Evolutionary conservation across 2,113 vertebrate genomes (phyloP), one percentile per base, ranked within the genome.

Genomic region (Ophiodon elongatus): DNA sequence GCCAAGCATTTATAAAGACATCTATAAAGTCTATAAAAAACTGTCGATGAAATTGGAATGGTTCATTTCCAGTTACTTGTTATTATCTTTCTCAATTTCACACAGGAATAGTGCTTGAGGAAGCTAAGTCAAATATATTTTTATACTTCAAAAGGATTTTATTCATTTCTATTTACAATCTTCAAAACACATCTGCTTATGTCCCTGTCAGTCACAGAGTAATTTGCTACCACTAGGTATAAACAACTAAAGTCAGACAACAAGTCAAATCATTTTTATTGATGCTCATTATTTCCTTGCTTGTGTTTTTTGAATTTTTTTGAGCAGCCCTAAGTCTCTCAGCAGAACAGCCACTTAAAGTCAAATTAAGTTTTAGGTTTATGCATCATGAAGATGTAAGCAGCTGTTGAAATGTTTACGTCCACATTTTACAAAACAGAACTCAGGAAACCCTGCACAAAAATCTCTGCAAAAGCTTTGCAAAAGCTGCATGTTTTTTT

Each of bases 51-150:
- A 68, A 75, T 31, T 47, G 21, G 39, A 64, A 63, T 33, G 43
- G 35, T 81, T 71, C 41, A 83, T 73, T 80, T 80, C 52, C 57
- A 54, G 56, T 59, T 52, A 68, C n/a, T 76, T 31, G 41, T n/a
- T 15, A 50, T 15, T 57, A 65, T 75, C 14, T 62, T 43, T 59
- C 17, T 62, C 29, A 41, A 50, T 82, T 78, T 75, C 35, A 76
- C 52, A 79, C 54, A 74, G 41, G 15, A 31, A 71, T 9, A 75
- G 27, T 54, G 50, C 57, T 8, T 2, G 31, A 9, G 63, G 10
- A 52, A 68, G 54, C 11, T 33, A 75, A 10, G 68, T 72, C 29
- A 85, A 76, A 83, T 50, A 27, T 25, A n/a, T 19, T 67, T 67
- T 3, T 5, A 45, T 45, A 50, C 11, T n/a, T 31, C n/a, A 41